phyloP scores from a whole-genome alignment of 2,113 vertebrate species.

The Salvelinus fontinalis region DNA sequence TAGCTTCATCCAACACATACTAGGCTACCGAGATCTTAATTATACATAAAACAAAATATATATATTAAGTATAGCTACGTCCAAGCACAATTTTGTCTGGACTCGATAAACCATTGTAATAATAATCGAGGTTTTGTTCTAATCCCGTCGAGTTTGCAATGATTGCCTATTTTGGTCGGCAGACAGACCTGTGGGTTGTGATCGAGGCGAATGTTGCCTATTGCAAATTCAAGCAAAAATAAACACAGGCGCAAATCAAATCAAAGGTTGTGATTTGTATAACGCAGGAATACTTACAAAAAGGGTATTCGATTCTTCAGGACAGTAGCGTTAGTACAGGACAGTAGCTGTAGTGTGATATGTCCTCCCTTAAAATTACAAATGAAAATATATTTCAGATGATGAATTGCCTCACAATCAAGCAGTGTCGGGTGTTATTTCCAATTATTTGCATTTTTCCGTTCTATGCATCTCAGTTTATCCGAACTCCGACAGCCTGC shows the following conservation, averaged over 20 bases:
- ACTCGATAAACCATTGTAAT: neutral
- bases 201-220: no score
- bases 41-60: neutral
- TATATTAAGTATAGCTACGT: neutral
- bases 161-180: neutral
- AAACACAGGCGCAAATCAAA: conserved; percentile 1
- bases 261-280: neutral
- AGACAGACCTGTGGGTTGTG: no score
- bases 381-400: conserved; percentile 9
- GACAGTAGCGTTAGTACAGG: neutral
- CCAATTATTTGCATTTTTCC: conserved; percentile 39
- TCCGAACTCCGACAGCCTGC: conserved; percentile 44
- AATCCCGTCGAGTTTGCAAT: conserved; percentile 8
- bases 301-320: neutral
- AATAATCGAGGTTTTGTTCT: conserved; percentile 1
- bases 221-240: conserved; percentile 6
- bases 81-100: neutral
- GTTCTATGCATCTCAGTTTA: conserved; percentile 41
- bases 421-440: conserved; percentile 41
- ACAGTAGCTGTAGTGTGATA: neutral
- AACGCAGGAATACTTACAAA: conserved; percentile 19
- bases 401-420: neutral
- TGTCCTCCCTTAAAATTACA: neutral
- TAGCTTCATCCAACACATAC: neutral
- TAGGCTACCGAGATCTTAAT: neutral